These are phyloP conservation scores for Atherinosoma microstoma DNA, from an alignment of 2,797 vertebrate species.

Conservation along the genomic window DNA sequence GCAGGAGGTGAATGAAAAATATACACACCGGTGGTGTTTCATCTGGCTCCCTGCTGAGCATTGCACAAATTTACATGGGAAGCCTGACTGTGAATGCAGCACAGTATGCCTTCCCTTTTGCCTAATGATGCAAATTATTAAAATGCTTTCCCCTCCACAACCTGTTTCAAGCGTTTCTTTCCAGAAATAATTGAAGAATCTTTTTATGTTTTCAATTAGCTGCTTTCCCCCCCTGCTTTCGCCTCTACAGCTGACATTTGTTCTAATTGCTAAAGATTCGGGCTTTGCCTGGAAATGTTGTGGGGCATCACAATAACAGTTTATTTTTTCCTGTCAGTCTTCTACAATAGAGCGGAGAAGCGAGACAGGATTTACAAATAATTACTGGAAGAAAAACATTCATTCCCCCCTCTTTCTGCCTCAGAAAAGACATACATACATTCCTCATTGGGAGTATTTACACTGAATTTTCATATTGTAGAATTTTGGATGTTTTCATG, in stretches of 20 bases:
- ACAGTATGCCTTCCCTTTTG: slow-evolving; percentile 33
- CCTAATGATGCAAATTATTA: slow-evolving; percentile 74
- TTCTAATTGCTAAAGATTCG: slow-evolving; percentile 70
- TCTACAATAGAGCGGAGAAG: slow-evolving; percentile 35
- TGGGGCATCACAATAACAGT: slow-evolving; percentile 45
- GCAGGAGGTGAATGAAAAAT: slow-evolving; percentile 18
- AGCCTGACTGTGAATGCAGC: slow-evolving; percentile 36
- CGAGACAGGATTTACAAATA: slow-evolving; percentile 63
- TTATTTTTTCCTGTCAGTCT: slow-evolving; percentile 73
- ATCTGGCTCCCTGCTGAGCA: slow-evolving; percentile 45
- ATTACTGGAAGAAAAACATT: slow-evolving; percentile 62
- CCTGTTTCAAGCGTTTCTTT: slow-evolving; percentile 62
- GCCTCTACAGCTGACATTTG: slow-evolving; percentile 39
- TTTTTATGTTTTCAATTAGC: slow-evolving; percentile 78
- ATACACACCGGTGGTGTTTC: slow-evolving; percentile 15
- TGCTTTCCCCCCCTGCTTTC: not conserved
- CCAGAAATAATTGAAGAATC: slow-evolving; percentile 73
- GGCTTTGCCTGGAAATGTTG: slow-evolving; percentile 48
- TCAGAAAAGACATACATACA: slow-evolving; percentile 24
- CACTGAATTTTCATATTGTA: slow-evolving; percentile 33
- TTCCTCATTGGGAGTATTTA: slow-evolving; percentile 74
- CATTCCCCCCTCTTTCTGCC: slow-evolving; percentile 20
- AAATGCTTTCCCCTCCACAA: slow-evolving; percentile 57
- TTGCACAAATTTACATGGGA: slow-evolving; percentile 39
- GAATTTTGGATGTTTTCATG: slow-evolving; percentile 36